Evolutionary conservation across 1,140 invertebrate genomes (phyloP), one percentile per base, ranked within the genome.

Genomic region (Apocrypta bakeri): DNA sequence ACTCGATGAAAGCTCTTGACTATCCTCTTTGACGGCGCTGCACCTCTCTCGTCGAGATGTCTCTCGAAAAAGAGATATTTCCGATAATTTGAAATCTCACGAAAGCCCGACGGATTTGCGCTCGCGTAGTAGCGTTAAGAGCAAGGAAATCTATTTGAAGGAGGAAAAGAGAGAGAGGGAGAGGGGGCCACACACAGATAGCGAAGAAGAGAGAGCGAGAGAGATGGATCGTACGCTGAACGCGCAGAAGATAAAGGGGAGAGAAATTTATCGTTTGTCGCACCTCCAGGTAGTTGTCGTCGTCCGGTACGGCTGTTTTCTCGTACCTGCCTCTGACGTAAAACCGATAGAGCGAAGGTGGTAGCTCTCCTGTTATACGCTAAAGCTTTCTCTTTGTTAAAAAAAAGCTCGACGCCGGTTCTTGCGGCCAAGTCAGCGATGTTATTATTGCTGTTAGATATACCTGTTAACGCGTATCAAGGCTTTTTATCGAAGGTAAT

Each of bases 201-300:
- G n/a, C n/a, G n/a, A n/a, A n/a, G n/a, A n/a, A 40, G 9, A 42
- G 37, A 29, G 37, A 25, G 21, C 33, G 29, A 64, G 31, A 40
- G 74, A 79, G 75, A 79, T 83, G 73, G 31, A 76, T 83, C 61
- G 48, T 37, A 66, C 11, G 21, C 72, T 69, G 27, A 64, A 61
- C 33, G 69, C 31, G 27, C 63, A 17, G 9, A 27, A 76, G 80
- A 82, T 75, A 75, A 81, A 75, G 61, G 75, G 37, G 64, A 29
- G 68, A 27, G 24, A 83, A 79, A 83, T 83, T 83, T 83, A 83
- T 83, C 82, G 82, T 83, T 83, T 80, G 77, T 83, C 82, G 40
- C 82, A 79, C 76, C 81, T 83, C 29, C 69, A 29, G 27, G 29
- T 68, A 68, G 64, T 31, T 24, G 24, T 29, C 69, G 17, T 7